These are phyloP conservation scores for Pteropus rufus DNA, from an alignment of 2,797 vertebrate species.

Conservation along the genomic window DNA sequence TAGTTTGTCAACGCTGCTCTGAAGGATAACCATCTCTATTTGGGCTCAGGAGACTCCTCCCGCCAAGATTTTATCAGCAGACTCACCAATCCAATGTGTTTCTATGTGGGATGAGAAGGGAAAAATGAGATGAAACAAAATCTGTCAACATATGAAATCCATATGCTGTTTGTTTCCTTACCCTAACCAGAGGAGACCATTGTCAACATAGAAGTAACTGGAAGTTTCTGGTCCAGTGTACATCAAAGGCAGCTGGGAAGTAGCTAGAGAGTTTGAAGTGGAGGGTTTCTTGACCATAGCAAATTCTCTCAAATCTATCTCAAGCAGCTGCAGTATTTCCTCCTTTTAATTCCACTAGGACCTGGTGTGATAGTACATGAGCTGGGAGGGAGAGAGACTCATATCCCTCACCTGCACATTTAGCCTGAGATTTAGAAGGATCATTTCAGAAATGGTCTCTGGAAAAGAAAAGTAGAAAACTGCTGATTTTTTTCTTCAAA, in stretches of 20 bases:
- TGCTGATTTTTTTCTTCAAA: neutral
- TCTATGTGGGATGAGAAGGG: neutral
- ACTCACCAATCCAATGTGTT: neutral
- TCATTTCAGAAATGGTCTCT: neutral
- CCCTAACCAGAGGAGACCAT: neutral
- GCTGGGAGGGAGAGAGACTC: neutral
- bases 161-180: neutral
- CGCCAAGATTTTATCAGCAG: neutral
- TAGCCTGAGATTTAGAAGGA: neutral
- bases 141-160: neutral
- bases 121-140: neutral
- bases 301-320: neutral
- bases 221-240: neutral
- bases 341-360: neutral
- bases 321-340: neutral
- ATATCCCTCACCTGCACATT: neutral
- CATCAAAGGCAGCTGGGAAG: neutral
- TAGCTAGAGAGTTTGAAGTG: neutral
- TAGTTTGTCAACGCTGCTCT: neutral
- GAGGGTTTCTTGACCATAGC: neutral
- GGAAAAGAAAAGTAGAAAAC: neutral
- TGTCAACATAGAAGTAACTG: neutral
- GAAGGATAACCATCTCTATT: neutral
- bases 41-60: neutral
- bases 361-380: neutral